Evolutionary conservation across 92 coral and sea anemone genomes (phyloP).

Genomic region (Heteractis magnifica): DNA sequence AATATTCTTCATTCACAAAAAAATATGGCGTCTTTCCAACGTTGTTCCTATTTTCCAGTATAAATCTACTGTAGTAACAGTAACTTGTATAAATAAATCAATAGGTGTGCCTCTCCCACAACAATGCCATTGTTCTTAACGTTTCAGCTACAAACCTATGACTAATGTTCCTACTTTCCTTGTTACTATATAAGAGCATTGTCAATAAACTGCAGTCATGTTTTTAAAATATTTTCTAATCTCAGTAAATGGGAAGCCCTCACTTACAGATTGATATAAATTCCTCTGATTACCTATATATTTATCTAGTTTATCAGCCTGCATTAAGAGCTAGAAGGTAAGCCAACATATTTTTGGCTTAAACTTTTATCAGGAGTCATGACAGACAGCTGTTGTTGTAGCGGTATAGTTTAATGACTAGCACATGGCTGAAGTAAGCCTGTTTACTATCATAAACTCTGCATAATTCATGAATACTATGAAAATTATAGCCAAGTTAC

Average conservation of each 20-base stretch:
- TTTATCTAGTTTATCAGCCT: background rate
- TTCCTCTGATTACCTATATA: background rate
- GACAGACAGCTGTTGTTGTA: conserved; percentile 21
- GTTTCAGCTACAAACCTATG: background rate
- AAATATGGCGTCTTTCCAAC: background rate
- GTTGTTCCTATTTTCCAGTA: background rate
- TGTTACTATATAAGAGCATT: background rate
- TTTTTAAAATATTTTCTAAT: background rate
- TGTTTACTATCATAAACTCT: background rate
- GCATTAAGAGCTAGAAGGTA: background rate
- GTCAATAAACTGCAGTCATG: background rate
- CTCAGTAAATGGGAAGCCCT: background rate
- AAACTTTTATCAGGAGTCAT: conserved; percentile 6
- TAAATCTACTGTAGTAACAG: too few species aligned
- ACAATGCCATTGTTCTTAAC: background rate
- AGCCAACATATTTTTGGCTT: background rate
- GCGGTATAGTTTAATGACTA: background rate
- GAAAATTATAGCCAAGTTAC: background rate
- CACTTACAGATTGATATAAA: background rate
- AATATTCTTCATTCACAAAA: background rate
- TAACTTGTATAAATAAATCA: too few species aligned
- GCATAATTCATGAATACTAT: background rate
- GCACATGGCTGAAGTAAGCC: background rate
- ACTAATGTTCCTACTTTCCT: background rate
- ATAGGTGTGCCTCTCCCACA: background rate